A percentile compares a stretch with the other conserved stretches of the same genome.
Evolutionary conservation across 2,113 vertebrate species (phyloP).

Genomic region (Chaetorhynchus papuensis): DNA sequence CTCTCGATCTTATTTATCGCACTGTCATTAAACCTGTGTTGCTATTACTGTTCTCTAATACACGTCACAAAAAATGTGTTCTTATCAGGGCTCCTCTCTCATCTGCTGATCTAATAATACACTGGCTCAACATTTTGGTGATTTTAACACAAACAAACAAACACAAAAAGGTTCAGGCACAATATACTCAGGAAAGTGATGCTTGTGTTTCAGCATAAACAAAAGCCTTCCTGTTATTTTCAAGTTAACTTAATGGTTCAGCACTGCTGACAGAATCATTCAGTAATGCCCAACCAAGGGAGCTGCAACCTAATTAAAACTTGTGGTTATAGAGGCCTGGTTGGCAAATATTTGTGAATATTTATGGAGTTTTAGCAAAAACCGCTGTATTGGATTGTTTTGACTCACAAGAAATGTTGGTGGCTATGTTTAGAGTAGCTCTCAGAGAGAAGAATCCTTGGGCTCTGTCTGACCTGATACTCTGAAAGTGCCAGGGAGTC

Average conservation of each 20-base stretch:
- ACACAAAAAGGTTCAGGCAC: not conserved
- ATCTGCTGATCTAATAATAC: conserved; percentile 15
- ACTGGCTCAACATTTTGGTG: not conserved
- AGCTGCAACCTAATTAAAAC: conserved; percentile 2
- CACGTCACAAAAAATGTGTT: not conserved
- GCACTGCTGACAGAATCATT: not conserved
- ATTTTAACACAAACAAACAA: not conserved
- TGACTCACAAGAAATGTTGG: not conserved
- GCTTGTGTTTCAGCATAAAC: not conserved
- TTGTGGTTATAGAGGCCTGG: not conserved
- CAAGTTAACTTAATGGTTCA: not conserved
- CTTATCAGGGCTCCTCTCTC: not conserved
- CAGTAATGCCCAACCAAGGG: not conserved
- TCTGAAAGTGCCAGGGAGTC: not conserved
- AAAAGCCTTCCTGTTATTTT: not conserved
- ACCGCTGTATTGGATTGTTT: not conserved
- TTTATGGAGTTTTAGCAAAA: not conserved
- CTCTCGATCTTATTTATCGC: conserved; percentile 18
- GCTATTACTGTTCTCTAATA: not conserved
- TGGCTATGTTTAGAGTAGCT: not conserved
- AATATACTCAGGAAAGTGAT: not conserved
- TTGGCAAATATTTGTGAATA: conserved; percentile 14
- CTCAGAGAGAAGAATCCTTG: not conserved
- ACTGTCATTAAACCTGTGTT: conserved; percentile 37
- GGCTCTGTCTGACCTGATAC: not conserved